These are phyloP conservation scores for Aleiodes testaceus DNA, from an alignment of 2,888 invertebrate species.

Conservation along the genomic window DNA sequence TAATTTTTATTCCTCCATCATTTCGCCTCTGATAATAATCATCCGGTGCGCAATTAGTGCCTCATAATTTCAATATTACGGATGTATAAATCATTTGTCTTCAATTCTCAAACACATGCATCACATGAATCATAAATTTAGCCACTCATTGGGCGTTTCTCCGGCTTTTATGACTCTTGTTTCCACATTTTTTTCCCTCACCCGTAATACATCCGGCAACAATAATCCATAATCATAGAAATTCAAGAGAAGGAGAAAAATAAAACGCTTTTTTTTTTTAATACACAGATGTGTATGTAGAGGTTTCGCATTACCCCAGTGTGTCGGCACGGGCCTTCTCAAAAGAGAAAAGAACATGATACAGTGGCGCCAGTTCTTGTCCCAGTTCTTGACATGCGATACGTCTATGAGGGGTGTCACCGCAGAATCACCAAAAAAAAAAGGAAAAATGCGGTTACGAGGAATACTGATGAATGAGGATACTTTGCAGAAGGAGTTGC, in stretches of 20 bases:
- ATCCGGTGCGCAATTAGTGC: constrained; percentile 35
- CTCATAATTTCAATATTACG: constrained; percentile 1
- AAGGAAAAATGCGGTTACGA: neutral
- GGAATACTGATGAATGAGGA: constrained; percentile 7
- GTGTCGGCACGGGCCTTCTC: constrained; percentile 49
- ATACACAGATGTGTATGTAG: constrained; percentile 1
- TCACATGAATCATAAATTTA: constrained; percentile 36
- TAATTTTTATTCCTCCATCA: constrained; percentile 18
- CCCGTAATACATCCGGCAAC: neutral
- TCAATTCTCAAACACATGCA: constrained; percentile 29
- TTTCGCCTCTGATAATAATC: constrained; percentile 34
- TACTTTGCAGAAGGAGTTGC: constrained; percentile 16
- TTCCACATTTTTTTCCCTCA: neutral
- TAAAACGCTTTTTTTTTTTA: neutral
- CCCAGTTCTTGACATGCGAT: constrained; percentile 69
- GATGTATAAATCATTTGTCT: constrained; percentile 41
- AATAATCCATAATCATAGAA: neutral
- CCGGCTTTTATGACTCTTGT: constrained; percentile 1
- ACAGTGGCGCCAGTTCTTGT: constrained; percentile 68
- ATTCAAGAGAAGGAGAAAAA: neutral
- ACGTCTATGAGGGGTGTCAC: constrained; percentile 64
- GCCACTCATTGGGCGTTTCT: constrained; percentile 16
- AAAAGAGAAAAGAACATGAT: constrained; percentile 60
- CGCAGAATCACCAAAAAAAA: constrained; percentile 13
- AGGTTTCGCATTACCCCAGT: constrained; percentile 29